Evolutionary conservation across 1,140 invertebrate species (phyloP), one percentile per base, ranked within the genome.

Genomic region (Hypothenemus hampei): DNA sequence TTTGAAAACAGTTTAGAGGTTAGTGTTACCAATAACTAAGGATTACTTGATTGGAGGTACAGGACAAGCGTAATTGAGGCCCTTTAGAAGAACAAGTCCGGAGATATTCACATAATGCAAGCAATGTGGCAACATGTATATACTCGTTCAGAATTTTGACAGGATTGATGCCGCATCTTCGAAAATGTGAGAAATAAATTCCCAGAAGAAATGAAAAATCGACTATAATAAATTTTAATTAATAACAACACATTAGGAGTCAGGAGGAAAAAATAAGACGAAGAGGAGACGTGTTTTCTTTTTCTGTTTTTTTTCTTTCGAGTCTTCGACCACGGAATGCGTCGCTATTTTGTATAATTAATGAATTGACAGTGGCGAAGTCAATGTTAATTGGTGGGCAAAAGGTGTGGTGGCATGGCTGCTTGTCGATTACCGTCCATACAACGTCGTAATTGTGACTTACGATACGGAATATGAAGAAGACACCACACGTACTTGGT

Each of bases 301-400:
- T n/a, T n/a, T n/a, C n/a, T n/a, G n/a, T n/a, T n/a, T n/a, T n/a
- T n/a, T n/a, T n/a, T n/a, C n/a, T n/a, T n/a, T n/a, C n/a, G 39
- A 24, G 20, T 56, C 40, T 8, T 48, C 35, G 36, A 10, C 16
- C 19, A 39, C 23, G 26, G 24, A 48, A 48, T 47, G 24, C 53
- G 22, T 47, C 36, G 53, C 23, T 41, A 58, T 51, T 58, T 58
- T 53, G 57, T 58, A 58, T 58, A 58, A 58, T 58, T 58, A 58
- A 58, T 58, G 49, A 53, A 58, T 47, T 52, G 49, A 39, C 23
- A 50, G 29, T 57, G 40, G 47, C 37, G 49, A 53, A 26, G 57
- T 23, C 50, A 51, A 58, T 58, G 57, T 58, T 58, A 58, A 58
- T 58, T 58, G 48, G 57, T 40, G 56, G 41, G 40, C n/a, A 51